phyloP scores from a whole-genome alignment of 2,113 vertebrate species.

The Capricornis sumatraensis region DNA sequence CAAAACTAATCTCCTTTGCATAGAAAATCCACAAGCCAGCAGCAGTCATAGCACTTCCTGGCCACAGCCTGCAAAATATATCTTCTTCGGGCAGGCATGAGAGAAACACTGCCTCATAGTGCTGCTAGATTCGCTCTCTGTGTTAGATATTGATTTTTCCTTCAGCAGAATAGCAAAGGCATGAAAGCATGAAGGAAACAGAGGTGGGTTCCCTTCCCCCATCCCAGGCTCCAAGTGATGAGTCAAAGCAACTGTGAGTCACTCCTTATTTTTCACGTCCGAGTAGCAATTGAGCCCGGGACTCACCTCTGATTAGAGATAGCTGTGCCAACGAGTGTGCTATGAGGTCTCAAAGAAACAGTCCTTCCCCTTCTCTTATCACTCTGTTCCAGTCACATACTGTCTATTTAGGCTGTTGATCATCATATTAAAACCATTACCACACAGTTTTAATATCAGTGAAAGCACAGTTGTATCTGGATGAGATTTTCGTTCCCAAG shows the following conservation, averaged over 20 bases:
- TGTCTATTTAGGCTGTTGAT: background rate
- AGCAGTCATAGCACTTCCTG: background rate
- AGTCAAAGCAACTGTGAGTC: background rate
- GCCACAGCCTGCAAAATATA: background rate
- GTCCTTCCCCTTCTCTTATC: background rate
- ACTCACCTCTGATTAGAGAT: background rate
- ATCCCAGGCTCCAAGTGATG: background rate
- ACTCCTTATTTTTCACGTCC: slow-evolving; percentile 22
- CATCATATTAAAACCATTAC: slow-evolving; percentile 54
- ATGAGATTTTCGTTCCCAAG: slow-evolving; percentile 30
- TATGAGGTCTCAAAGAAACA: background rate
- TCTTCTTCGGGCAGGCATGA: background rate
- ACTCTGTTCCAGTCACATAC: background rate
- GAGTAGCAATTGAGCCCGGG: slow-evolving; percentile 44
- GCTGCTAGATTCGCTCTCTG: background rate
- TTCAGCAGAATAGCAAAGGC: slow-evolving; percentile 22
- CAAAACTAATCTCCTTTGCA: background rate
- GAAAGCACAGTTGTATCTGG: slow-evolving; percentile 49
- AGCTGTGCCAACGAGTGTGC: background rate
- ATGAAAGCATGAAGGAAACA: slow-evolving; percentile 12
- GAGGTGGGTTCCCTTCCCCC: background rate
- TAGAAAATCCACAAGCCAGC: background rate
- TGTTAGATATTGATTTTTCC: background rate
- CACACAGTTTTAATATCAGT: slow-evolving; percentile 45
- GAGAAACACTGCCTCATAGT: background rate